Base-by-base conservation (phyloP, 2,797 vertebrate genomes). In the Sylvia borin region DNA sequence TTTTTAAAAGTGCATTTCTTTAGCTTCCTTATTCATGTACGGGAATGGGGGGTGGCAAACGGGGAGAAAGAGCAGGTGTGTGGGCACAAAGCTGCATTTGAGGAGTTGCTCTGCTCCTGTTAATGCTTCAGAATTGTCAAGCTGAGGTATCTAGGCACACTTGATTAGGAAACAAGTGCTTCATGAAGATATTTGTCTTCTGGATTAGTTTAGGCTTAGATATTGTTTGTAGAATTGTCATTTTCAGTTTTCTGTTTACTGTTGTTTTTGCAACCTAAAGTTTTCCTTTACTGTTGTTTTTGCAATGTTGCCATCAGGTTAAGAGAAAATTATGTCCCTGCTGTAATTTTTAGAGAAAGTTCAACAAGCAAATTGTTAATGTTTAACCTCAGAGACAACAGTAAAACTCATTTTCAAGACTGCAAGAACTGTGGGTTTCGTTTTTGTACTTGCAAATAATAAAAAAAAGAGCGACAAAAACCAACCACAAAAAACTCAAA, bases 381-480 rank as follows among this genome's bases (percentile, higher is more conserved):
- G 45, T 90, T 96, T 95, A 95, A 96, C 81, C 58, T 94, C 32
- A 48, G 66, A 77, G 82, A 60, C 57, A 60, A 85, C 75, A 92
- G 62, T 48, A 90, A 67, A 91, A 51, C 58, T 78, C 24, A 15
- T 85, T 96, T 82, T 93, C 50, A 76, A 93, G 91, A 92, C 19
- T 36, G 36, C 64, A 38, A 87, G 77, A 77, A 50, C 45, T 29
- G 26, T 19, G 29, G 6, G 2, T 50, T 86, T 80, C 2, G 4
- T 64, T 91, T 93, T 16, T 84, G 26, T 57, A 21, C 58, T 67
- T 78, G 13, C 11, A 15, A 70, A 53, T 15, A 16, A 25, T 65
- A 82, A 24, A 32, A n/a, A 82, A 24, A 32, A n/a, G 20, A 9
- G 10, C 26, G 45, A 48, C 7, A 40, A 51, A 68, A 66, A 29